These are phyloP conservation scores for Eptatretus atami DNA, from an alignment of 2,797 vertebrate species.

Conservation along the genomic window DNA sequence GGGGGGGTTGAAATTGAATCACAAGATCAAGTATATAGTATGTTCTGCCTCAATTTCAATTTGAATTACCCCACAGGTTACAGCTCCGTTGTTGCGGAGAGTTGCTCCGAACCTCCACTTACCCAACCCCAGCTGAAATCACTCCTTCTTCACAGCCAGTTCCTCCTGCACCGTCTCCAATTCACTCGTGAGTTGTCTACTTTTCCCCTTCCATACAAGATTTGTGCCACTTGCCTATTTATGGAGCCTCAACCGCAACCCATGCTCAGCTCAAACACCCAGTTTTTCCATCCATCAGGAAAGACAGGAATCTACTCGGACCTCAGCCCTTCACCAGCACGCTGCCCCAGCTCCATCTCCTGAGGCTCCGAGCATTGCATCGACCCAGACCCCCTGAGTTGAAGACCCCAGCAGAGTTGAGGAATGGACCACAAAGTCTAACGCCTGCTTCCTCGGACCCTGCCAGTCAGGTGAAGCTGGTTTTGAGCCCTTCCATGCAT, in stretches of 20 bases:
- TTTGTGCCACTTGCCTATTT: background rate
- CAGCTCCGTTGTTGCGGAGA: constrained; percentile 62
- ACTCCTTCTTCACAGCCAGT: no score
- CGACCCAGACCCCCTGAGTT: background rate
- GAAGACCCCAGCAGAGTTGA: background rate
- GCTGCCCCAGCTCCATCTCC: background rate
- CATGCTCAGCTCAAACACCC: background rate
- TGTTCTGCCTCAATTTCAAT: background rate
- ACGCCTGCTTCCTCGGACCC: no score
- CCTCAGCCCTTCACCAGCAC: background rate
- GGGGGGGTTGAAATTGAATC: no score
- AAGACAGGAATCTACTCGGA: background rate
- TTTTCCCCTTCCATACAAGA: background rate
- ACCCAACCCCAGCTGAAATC: constrained; percentile 10
- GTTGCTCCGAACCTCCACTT: constrained; percentile 29
- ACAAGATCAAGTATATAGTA: no score
- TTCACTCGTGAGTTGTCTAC: background rate
- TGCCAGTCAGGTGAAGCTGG: no score
- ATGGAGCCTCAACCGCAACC: background rate
- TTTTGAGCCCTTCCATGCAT: no score
- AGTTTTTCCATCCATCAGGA: no score
- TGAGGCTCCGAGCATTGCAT: background rate
- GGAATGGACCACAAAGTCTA: constrained; percentile 1
- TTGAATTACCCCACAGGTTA: constrained; percentile 23
- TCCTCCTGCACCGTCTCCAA: background rate